Evolutionary conservation across 1,140 invertebrate genomes (phyloP), one percentile per base, ranked within the genome.

Genomic region (Mesaphorura yosii): DNA sequence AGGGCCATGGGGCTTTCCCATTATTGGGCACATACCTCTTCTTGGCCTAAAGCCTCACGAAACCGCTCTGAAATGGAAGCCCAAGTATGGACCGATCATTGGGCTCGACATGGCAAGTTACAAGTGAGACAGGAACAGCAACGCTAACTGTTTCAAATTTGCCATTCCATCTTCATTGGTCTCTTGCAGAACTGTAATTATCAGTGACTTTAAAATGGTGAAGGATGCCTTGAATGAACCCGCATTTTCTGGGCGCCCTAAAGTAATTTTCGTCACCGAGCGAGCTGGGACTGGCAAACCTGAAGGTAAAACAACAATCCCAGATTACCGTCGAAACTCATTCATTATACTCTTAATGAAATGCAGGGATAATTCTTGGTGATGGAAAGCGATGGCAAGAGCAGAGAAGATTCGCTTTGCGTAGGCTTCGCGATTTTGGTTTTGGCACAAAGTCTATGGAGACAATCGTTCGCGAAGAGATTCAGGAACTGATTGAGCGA

Each of bases 361-460:
- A 4, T 46, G 25, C 44, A 48, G 29, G 26, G 4, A 19, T 31
- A 7, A 6, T 48, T 31, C 38, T 48, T 20, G 6, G 15, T 5
- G 47, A 48, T 31, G 47, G 47, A 5, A 15, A 7, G 31, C 28
- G 38, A 14, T 48, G 47, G 47, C 19, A 34, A 19, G 47, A 48
- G 4, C 47, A n/a, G n/a, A n/a, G 44, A 7, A 27, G 47, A 14
- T 48, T 48, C 20, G 27, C 38, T 10, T 31, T 48, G 22, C 31
- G 38, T 15, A 48, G 38, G 17, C 38, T 48, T 20, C 47, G 47
- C 6, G 47, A 48, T 37, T 48, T 48, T 34, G 47, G 47, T 12
- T 46, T 46, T 19, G 44, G 44, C 4, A 46, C 25, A 26, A 46
- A 46, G 29, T 46, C 44, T 12, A 46, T 46, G 44, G 44, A 46